Evolutionary conservation across 2,797 vertebrate species (phyloP).

Genomic region (Anas flavirostris): DNA sequence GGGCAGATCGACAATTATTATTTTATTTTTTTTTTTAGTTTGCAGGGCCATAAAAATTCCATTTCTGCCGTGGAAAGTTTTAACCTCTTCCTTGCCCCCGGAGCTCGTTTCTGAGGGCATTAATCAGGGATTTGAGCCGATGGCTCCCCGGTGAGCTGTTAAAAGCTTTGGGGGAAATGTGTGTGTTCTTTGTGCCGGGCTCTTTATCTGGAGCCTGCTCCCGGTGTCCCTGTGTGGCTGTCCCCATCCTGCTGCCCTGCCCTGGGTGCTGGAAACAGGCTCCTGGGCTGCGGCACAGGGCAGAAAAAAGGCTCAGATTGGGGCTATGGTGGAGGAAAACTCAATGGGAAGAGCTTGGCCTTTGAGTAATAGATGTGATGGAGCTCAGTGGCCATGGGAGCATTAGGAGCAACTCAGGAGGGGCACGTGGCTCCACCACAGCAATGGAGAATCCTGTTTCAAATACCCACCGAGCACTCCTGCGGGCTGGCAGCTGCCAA

Average conservation of each 20-base stretch:
- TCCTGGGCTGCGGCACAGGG: background rate
- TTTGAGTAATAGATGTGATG: background rate
- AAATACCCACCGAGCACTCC: too few relatives aligned
- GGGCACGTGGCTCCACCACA: background rate
- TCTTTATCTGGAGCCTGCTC: background rate
- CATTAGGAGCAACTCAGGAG: background rate
- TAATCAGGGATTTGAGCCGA: background rate
- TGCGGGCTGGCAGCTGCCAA: background rate
- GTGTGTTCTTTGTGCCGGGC: background rate
- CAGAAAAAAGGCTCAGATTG: background rate
- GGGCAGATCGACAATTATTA: constrained; percentile 56
- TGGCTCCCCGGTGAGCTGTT: background rate
- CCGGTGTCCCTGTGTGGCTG: background rate
- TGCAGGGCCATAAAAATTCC: constrained; percentile 63
- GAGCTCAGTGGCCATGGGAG: background rate
- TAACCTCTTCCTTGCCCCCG: constrained; percentile 38
- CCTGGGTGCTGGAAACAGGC: background rate
- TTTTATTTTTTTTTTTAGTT: constrained; percentile 53
- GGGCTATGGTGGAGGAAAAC: background rate
- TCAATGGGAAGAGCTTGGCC: background rate
- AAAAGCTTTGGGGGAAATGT: background rate
- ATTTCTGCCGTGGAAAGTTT: constrained; percentile 67
- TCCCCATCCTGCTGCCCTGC: background rate
- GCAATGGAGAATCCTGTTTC: background rate
- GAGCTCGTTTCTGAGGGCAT: background rate